Conservation (phyloP, 2,888 invertebrate species). For the Cheilosia variabilis region DNA sequence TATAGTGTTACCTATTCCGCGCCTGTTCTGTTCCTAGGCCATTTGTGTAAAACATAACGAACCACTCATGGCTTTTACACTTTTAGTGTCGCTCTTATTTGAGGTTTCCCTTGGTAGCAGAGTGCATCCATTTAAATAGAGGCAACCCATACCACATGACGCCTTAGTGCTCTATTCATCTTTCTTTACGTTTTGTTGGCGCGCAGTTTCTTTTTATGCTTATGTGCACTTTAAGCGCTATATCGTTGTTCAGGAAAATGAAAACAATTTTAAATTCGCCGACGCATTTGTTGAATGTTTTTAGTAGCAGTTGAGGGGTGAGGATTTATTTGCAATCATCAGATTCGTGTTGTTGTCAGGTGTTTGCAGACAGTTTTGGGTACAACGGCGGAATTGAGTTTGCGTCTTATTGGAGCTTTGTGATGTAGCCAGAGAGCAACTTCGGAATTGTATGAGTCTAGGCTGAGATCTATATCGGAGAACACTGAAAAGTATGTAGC, state of each 20-base stretch:
- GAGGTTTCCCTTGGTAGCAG: constrained; percentile 23
- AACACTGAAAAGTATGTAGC: too few relatives aligned
- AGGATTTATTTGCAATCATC: neutral
- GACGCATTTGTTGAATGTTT: neutral
- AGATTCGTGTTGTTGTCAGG: too few relatives aligned
- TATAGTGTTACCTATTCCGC: neutral
- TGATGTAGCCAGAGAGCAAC: too few relatives aligned
- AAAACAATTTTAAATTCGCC: neutral
- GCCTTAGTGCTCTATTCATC: constrained; percentile 1
- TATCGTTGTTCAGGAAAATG: constrained; percentile 1
- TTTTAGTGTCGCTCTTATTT: constrained; percentile 27
- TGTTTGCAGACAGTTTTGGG: too few relatives aligned
- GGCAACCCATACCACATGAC: neutral
- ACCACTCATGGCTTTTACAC: constrained; percentile 33
- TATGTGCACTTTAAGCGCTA: constrained; percentile 1
- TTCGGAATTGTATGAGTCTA: too few relatives aligned
- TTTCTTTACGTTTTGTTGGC: neutral
- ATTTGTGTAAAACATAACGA: constrained; percentile 28
- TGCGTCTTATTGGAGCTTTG: too few relatives aligned
- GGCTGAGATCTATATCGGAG: too few relatives aligned
- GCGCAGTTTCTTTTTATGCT: neutral
- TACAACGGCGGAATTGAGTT: too few relatives aligned
- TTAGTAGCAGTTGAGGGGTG: neutral
- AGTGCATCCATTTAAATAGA: constrained; percentile 20
- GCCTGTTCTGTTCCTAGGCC: neutral